Base-by-base conservation (phyloP, 2,113 vertebrate genomes). In the Antennarius striatus region DNA sequence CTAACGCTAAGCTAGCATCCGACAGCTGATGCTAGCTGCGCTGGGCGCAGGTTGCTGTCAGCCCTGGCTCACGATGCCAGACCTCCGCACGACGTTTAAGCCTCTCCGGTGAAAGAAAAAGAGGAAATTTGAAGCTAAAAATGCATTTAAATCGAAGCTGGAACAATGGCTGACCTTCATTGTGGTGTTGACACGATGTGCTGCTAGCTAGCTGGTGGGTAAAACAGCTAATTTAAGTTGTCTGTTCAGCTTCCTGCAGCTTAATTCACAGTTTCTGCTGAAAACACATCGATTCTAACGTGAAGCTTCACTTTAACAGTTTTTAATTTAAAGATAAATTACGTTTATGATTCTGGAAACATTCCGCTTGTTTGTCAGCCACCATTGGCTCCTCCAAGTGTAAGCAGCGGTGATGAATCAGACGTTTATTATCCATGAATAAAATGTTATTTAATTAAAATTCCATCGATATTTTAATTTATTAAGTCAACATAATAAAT, bases 11-110 rank as follows among this genome's bases (percentile, higher is more conserved):
- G 74, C 73, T 82, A 86, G 63, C 81, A 22, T 0, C 59, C 59
- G 60, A 72, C 76, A 91, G 83, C 80, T 86, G 84, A 86, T 22
- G 55, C 22, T 58, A 72, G 71, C 74, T 28, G 13, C 13, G 67
- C 56, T 58, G 58, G 55, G 39, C 57, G 60, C 69, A 55, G 73
- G 74, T 58, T 53, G 79, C 73, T 83, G 82, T 65, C 77, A 80
- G 68, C 42, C 10, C 11, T 6, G 9, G 9, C 42, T 43, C 42
- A 43, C 42, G 42, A 43, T 10, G 42, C 48, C 71, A 46, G 45
- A 67, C 57, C 45, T 50, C 22, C 30, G 56, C 59, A 49, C n/a
- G 5, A 36, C 50, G 47, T 36, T 16, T 47, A 1, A 0, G 3
- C 16, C 4, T 1, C 4, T 14, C 9, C 2, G 12, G 3, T 1